Base-by-base conservation (phyloP, 2,797 vertebrate species). In the Echiichthys vipera region DNA sequence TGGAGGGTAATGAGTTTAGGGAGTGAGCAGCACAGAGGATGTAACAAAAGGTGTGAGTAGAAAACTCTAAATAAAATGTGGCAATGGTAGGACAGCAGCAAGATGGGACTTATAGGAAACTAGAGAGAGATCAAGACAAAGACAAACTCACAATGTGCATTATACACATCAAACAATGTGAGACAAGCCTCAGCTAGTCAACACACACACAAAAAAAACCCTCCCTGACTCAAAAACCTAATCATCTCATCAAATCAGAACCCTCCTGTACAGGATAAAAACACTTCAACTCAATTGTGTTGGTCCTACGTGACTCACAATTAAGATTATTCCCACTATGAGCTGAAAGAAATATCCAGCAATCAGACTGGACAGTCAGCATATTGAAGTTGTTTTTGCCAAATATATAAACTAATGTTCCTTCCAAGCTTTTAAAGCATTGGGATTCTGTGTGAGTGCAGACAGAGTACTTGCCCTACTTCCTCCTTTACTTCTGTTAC, bases 241-340 rank as follows among this genome's bases (percentile, higher is more conserved):
- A 86, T 84, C 59, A 25, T 79, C 84, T 53, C 57, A 83, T 79
- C 46, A 80, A 58, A 80, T 64, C 51, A 63, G 69, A n/a, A 51
- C 54, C 56, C 85, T 87, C 81, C 84, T 72, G 63, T 47, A 39
- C 13, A 1, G 81, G 64, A 77, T 51, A 78, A 77, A 86, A 91
- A 90, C 84, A 89, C 84, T 90, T 77, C 4, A 59, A 63, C 32
- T 74, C 20, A 72, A 87, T 85, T 85, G 80, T 88, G 73, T 53
- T 47, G 51, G 51, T 50, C 12, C 13, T 49, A 50, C 47, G 58
- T 10, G 84, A 77, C 85, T 83, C 65, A 29, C 67, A 75, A 77
- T 45, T 14, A 64, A 77, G 42, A 70, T 74, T 15, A 34, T 39
- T 24, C 20, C 36, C 15, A 29, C 18, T 57, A 32, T 56, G 22